Evolutionary conservation across 2,113 vertebrate genomes (phyloP), one percentile per base, ranked within the genome.

Genomic region (Notarius lentiginosus): DNA sequence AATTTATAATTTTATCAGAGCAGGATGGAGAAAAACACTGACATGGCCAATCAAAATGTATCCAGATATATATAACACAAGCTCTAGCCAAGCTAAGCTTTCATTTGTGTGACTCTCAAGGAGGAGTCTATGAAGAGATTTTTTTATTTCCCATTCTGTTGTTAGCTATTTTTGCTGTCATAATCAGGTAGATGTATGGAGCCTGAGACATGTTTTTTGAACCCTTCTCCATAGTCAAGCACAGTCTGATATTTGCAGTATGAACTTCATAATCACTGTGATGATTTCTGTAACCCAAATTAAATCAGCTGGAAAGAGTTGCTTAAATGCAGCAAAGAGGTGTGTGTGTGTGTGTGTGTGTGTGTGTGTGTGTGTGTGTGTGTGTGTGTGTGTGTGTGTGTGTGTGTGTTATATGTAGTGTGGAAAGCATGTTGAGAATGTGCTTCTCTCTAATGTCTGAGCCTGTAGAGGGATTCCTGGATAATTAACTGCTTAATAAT

Each of bases 401-500:
- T 34, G 30, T 87, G 56, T 87, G 86, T 41, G 58, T 65, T 4
- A 49, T 10, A 47, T 14, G 72, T 41, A 79, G 15, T 82, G 84
- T 41, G 17, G 14, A 83, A 24, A 30, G 63, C 75, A 58, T 80
- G 30, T 55, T 81, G 82, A 76, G 5, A 55, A 53, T 77, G 80
- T 89, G 89, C 66, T 82, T 55, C 83, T 87, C 79, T 86, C 8
- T 66, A 53, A 84, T 83, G 70, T 81, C 53, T 85, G 82, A 20
- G 86, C 82, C 86, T 82, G 22, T 58, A 65, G 82, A 68, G 83
- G 82, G 80, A 85, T 60, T 87, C 30, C 34, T 82, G 73, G 84
- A 70, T 72, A 83, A 84, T 90, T 86, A 88, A 90, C 79, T 75
- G 65, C 84, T 82, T 86, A 90, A 86, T 90, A 65, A 88, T 88